Base-by-base conservation (phyloP, 1,140 invertebrate genomes). In the Orius laevigatus region DNA sequence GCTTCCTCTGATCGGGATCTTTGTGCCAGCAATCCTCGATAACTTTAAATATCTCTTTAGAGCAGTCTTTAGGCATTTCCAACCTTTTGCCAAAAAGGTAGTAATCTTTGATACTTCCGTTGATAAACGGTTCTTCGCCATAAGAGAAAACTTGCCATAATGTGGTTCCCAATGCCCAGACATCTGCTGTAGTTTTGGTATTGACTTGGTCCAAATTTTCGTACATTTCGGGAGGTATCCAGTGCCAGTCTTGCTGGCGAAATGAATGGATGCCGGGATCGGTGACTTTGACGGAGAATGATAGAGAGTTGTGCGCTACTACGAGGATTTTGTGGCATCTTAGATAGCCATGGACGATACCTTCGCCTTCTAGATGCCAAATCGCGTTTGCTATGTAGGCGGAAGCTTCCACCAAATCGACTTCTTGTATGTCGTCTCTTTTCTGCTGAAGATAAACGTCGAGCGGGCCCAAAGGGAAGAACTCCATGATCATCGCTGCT, bases 111-210 rank as follows among this genome's bases (percentile, higher is more conserved):
- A 42, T 42, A 4, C 10, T 42, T 5, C 18, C 40, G 14, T 11
- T 11, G 9, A 50, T 41, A 39, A 45, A 46, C 19, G 55, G 58
- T 46, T 68, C 59, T 50, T 70, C 63, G 25, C 84, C 86, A 58
- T 73, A 78, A 0, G 81, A 80, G 68, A 91, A 93, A 52, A 93
- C 83, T 65, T 92, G 81, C 82, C 86, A 91, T 8, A 90, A 58
- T 9, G 86, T 90, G 12, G 88, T 92, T 1, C 81, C 84, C 57
- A 86, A 78, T 11, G 87, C 84, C 85, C 86, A 93, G 15, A 90
- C 73, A 59, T 93, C 87, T 19, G 81, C 78, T 18, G 72, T 66
- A 0, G 70, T 66, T 39, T 74, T 78, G 18, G 64, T 66, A 53
- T 71, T 73, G 15, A 78, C 79, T 39, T 69, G 65, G 55, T 75